phyloP scores from a whole-genome alignment of 1,140 invertebrate genomes.

The Radopholus similis region DNA sequence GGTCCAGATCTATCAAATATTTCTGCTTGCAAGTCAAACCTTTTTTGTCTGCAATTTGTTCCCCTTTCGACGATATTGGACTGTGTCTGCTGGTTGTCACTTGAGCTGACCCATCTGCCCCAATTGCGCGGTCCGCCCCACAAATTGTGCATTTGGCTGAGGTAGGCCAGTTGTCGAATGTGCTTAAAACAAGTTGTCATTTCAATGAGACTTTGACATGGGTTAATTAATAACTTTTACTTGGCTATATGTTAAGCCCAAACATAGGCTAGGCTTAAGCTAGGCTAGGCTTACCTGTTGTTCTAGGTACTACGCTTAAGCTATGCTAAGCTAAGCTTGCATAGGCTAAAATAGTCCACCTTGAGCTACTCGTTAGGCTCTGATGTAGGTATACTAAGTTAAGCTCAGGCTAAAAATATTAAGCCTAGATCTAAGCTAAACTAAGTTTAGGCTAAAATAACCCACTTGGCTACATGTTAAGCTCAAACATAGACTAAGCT shows the following conservation, averaged over 20 bases:
- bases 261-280: not conserved
- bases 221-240: not conserved
- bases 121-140: not conserved
- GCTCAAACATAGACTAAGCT: too few relatives aligned
- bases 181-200: slow-evolving; percentile 10
- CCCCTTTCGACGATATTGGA: not conserved
- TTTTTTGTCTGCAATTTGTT: not conserved
- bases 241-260: not conserved
- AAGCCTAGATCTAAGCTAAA: too few relatives aligned
- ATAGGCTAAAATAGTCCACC: too few relatives aligned
- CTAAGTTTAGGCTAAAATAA: too few relatives aligned
- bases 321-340: not conserved
- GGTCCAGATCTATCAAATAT: not conserved
- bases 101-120: not conserved
- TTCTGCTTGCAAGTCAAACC: not conserved
- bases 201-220: too few relatives aligned
- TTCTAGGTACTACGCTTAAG: not conserved
- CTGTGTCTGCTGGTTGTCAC: not conserved
- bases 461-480: too few relatives aligned
- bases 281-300: not conserved
- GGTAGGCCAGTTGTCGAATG: slow-evolving; percentile 31
- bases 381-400: too few relatives aligned
- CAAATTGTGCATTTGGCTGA: slow-evolving; percentile 25
- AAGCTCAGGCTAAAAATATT: too few relatives aligned
- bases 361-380: too few relatives aligned